Evolutionary conservation across 1,140 invertebrate genomes (phyloP).

Genomic region (Coelopa frigida): DNA sequence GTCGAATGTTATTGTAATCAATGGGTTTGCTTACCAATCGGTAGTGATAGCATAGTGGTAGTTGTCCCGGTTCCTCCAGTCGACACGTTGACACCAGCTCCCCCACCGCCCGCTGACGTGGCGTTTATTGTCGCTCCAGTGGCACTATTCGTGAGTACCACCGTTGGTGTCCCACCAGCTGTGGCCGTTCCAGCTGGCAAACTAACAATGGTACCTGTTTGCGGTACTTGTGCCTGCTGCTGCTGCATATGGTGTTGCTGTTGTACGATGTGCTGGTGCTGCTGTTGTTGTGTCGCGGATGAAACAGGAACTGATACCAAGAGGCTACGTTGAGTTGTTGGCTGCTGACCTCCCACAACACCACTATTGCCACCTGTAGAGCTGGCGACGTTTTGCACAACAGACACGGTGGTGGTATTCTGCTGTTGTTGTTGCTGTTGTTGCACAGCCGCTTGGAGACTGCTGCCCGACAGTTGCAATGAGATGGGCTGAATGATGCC

Average conservation of each 20-base stretch:
- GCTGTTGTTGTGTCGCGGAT: slow-evolving; percentile 30
- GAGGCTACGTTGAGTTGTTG: slow-evolving; percentile 31
- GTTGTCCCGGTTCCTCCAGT: slow-evolving; percentile 18
- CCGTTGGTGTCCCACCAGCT: slow-evolving; percentile 50
- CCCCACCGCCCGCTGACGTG: slow-evolving; percentile 14
- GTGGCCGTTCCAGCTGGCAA: slow-evolving; percentile 26
- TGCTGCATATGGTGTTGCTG: slow-evolving; percentile 11
- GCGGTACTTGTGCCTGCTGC: slow-evolving; percentile 17
- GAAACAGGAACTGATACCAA: slow-evolving; percentile 46
- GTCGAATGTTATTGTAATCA: neutral
- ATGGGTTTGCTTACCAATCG: slow-evolving; percentile 51
- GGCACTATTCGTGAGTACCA: slow-evolving; percentile 50
- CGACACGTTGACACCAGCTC: slow-evolving; percentile 4
- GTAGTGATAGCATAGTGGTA: slow-evolving; percentile 50
- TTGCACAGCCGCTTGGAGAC: slow-evolving; percentile 44
- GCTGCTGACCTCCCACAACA: slow-evolving; percentile 12
- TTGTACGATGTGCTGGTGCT: slow-evolving; percentile 21
- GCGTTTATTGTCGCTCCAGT: slow-evolving; percentile 25
- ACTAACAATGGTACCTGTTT: slow-evolving; percentile 36
- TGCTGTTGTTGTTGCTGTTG: slow-evolving; percentile 47
- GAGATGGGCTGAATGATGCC: slow-evolving; percentile 72
- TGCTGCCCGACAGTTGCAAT: slow-evolving; percentile 61
- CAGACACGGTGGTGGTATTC: slow-evolving; percentile 6
- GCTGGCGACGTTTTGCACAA: slow-evolving; percentile 5
- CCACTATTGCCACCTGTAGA: slow-evolving; percentile 4